phyloP scores from a whole-genome alignment of 2,113 vertebrate genomes.

The Phainopepla nitens region DNA sequence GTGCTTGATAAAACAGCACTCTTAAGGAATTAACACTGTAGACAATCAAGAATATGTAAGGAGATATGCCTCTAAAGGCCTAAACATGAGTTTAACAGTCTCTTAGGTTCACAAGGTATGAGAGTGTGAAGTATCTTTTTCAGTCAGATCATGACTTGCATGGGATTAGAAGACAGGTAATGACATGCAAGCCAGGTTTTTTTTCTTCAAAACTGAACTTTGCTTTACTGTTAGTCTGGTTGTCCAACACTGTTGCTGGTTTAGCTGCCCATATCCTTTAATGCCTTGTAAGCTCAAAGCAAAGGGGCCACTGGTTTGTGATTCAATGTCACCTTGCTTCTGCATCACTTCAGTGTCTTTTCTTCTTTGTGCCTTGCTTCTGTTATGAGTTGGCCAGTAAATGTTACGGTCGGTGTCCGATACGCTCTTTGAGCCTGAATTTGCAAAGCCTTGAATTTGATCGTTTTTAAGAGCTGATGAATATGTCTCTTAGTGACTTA shows the following conservation, averaged over 20 bases:
- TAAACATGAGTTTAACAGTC: background rate
- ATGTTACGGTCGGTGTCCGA: background rate
- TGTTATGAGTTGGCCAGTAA: conserved; percentile 13
- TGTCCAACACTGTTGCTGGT: background rate
- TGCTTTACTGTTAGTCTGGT: background rate
- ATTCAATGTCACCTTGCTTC: background rate
- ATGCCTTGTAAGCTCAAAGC: conserved; percentile 9
- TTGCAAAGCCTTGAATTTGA: background rate
- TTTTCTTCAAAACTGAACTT: background rate
- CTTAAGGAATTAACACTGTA: background rate
- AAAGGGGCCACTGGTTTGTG: background rate
- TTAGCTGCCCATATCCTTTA: background rate
- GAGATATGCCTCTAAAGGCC: background rate
- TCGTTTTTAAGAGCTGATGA: background rate
- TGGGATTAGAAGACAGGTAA: background rate
- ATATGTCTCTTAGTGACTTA: background rate
- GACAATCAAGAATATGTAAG: background rate
- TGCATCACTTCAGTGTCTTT: background rate
- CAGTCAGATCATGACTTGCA: background rate
- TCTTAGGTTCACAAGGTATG: background rate
- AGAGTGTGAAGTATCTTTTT: background rate
- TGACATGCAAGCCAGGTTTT: background rate
- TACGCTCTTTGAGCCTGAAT: conserved; percentile 14
- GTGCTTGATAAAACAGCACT: background rate
- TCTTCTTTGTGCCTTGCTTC: background rate